These are phyloP conservation scores for Rhagium mordax DNA, from an alignment of 2,888 invertebrate species.

Conservation along the genomic window DNA sequence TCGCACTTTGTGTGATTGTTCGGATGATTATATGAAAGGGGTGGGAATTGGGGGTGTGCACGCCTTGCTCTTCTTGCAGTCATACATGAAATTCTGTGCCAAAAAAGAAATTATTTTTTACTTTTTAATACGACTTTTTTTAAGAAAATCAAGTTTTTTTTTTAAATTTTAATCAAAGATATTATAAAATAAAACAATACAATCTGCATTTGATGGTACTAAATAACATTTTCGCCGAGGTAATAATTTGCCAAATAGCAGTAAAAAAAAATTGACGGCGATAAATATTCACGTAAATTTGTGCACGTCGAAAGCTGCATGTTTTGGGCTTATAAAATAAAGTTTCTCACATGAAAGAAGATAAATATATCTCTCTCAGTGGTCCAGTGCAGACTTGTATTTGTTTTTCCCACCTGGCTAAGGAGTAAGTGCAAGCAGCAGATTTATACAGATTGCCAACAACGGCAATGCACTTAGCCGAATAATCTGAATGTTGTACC, in stretches of 20 bases:
- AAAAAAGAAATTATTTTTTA: too few species aligned
- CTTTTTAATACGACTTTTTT: too few species aligned
- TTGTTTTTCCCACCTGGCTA: constrained; percentile 55
- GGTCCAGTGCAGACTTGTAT: constrained; percentile 42
- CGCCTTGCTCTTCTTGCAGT: too few species aligned
- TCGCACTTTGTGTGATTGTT: too few species aligned
- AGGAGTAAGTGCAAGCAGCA: constrained; percentile 38
- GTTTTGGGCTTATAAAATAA: background rate
- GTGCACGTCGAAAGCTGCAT: constrained; percentile 1
- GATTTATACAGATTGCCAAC: constrained; percentile 56
- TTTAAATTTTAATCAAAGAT: too few species aligned
- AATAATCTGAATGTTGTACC: constrained; percentile 54
- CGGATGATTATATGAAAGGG: too few species aligned
- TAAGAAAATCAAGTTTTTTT: too few species aligned
- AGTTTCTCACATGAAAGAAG: constrained; percentile 2
- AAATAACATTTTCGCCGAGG: background rate
- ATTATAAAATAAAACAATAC: background rate
- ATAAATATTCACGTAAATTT: background rate
- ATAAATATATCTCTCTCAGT: constrained; percentile 26
- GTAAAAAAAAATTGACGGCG: background rate
- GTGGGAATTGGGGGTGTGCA: too few species aligned
- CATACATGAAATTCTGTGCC: too few species aligned
- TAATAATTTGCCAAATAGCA: background rate
- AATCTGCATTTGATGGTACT: background rate
- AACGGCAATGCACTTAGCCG: constrained; percentile 54